phyloP scores from a whole-genome alignment of 2,113 vertebrate species.

The Trinectes maculatus region DNA sequence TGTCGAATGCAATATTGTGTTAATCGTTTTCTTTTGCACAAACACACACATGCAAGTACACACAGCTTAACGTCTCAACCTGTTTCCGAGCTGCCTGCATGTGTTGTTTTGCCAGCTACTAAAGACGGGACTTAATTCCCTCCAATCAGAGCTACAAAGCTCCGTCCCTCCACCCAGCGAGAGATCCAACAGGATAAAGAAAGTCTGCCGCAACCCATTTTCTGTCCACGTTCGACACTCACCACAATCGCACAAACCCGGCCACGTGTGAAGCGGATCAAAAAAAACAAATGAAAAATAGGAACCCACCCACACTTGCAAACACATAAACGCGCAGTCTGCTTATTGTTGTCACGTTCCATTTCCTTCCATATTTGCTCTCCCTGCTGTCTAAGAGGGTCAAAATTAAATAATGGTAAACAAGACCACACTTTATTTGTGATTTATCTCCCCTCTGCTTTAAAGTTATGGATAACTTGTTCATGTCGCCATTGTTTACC shows the following conservation, averaged over 20 bases:
- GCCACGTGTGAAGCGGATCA: constrained; percentile 18
- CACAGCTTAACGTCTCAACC: constrained; percentile 41
- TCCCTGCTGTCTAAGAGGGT: constrained; percentile 26
- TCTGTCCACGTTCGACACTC: constrained; percentile 33
- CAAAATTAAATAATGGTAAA: constrained; percentile 57
- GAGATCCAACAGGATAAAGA: constrained; percentile 71
- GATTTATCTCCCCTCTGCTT: constrained; percentile 43
- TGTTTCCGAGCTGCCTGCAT: constrained; percentile 61
- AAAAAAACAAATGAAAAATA: constrained; percentile 28
- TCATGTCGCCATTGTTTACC: constrained; percentile 58
- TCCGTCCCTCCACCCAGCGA: constrained; percentile 62
- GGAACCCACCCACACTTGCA: constrained; percentile 38
- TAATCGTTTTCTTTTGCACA: constrained; percentile 34
- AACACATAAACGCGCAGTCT: constrained; percentile 28
- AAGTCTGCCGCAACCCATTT: constrained; percentile 65
- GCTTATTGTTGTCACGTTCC: constrained; percentile 59
- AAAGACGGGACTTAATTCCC: constrained; percentile 70
- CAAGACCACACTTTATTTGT: constrained; percentile 44
- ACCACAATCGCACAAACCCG: constrained; percentile 23
- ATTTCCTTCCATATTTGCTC: constrained; percentile 57
- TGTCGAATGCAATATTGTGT: constrained; percentile 38
- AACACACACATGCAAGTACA: constrained; percentile 23
- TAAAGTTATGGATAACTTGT: constrained; percentile 62
- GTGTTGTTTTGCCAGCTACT: constrained; percentile 46
- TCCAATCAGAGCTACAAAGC: constrained; percentile 75